phyloP scores from a whole-genome alignment of 2,888 invertebrate genomes.

The Encarsia formosa region DNA sequence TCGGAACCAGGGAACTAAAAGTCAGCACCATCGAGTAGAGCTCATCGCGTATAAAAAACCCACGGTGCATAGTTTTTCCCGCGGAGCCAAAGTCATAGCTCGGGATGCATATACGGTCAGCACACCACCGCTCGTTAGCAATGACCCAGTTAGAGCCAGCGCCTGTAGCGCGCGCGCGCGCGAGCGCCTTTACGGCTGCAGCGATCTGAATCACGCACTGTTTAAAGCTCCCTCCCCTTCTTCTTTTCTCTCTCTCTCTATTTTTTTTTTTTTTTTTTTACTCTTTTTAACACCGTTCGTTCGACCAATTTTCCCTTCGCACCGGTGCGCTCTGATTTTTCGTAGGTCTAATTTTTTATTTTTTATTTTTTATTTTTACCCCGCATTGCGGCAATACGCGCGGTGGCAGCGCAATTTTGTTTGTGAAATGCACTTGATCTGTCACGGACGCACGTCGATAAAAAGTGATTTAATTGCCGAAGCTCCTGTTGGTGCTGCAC shows the following conservation, averaged over 20 bases:
- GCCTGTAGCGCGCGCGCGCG: background rate
- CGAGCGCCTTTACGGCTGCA: constrained; percentile 34
- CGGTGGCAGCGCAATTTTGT: constrained; percentile 8
- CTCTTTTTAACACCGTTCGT: background rate
- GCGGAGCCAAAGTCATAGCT: too few species aligned
- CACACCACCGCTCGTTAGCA: constrained; percentile 42
- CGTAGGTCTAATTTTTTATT: too few species aligned
- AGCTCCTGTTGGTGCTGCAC: constrained; percentile 2
- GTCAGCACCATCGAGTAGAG: too few species aligned
- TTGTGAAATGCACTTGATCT: constrained; percentile 10
- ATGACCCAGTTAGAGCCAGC: constrained; percentile 41
- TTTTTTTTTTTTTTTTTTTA: background rate
- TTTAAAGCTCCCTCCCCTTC: background rate
- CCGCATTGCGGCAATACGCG: background rate
- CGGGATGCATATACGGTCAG: constrained; percentile 7
- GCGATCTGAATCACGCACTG: constrained; percentile 11
- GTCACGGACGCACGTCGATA: constrained; percentile 7
- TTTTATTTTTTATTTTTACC: background rate
- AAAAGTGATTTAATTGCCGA: constrained; percentile 24
- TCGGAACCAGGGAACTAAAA: too few species aligned
- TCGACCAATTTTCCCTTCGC: background rate
- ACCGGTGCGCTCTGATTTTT: background rate
- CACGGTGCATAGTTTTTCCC: too few species aligned
- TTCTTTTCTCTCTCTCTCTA: background rate
- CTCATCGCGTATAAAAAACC: too few species aligned